A percentile compares a stretch with the other conserved stretches of the same genome.
phyloP scores from a whole-genome alignment of 2,888 invertebrate genomes.

The Aporophyla nigra region DNA sequence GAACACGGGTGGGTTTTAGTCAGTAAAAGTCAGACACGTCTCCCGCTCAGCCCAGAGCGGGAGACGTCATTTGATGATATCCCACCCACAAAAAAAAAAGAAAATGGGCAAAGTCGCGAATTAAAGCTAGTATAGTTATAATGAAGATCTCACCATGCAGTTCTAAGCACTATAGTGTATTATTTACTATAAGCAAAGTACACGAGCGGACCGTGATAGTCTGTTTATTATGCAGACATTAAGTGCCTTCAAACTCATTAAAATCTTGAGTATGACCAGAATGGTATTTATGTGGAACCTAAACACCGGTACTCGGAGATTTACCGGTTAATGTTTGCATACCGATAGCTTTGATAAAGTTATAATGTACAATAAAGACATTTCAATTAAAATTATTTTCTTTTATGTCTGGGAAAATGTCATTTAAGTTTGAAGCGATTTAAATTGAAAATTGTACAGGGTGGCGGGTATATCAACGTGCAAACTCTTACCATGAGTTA shows the following conservation, averaged over 20 bases:
- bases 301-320: constrained; percentile 42
- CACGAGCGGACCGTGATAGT: constrained; percentile 35
- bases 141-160: constrained; percentile 6
- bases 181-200: constrained; percentile 40
- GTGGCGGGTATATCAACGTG: background rate
- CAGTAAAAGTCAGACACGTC: too few species aligned
- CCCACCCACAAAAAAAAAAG: too few species aligned
- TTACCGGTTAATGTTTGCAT: constrained; percentile 37
- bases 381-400: constrained; percentile 12
- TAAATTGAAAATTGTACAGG: background rate
- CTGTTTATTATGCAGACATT: constrained; percentile 54
- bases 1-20: too few species aligned
- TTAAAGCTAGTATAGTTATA: constrained; percentile 13
- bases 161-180: constrained; percentile 23
- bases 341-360: constrained; percentile 25
- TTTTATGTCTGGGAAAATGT: background rate
- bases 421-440: background rate
- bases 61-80: too few species aligned
- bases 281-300: constrained; percentile 46
- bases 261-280: constrained; percentile 44
- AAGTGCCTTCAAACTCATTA: constrained; percentile 57
- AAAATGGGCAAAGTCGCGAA: background rate
- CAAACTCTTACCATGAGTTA: background rate
- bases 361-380: constrained; percentile 15
- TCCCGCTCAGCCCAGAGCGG: too few species aligned